These are phyloP conservation scores for Actenoides lindsayi DNA, from an alignment of 2,113 vertebrate genomes.

Conservation along the genomic window DNA sequence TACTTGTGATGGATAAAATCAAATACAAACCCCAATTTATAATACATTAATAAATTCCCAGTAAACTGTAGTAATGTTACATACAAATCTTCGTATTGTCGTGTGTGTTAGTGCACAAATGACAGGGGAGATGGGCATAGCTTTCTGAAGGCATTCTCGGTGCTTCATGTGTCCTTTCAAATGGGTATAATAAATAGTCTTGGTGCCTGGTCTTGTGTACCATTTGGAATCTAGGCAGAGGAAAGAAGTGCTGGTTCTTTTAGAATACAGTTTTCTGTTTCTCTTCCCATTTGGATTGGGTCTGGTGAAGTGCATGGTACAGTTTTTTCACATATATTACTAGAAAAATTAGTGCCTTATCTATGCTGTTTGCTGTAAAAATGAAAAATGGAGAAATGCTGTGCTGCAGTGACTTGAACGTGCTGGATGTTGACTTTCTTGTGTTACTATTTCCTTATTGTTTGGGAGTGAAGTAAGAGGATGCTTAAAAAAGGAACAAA, in stretches of 20 bases:
- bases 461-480: slow-evolving; percentile 24
- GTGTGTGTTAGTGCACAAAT: not conserved
- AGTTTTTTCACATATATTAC: not conserved
- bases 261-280: not conserved
- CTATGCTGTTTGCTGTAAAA: not conserved
- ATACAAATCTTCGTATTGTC: not conserved
- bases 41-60: not conserved
- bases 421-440: not conserved
- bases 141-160: not conserved
- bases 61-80: not conserved
- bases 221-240: not conserved
- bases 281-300: not conserved
- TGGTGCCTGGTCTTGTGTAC: not conserved
- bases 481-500: slow-evolving; percentile 52
- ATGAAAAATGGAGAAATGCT: not conserved
- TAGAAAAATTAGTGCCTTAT: not conserved
- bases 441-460: slow-evolving; percentile 11
- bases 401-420: not conserved
- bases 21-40: not conserved
- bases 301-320: not conserved
- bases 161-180: not conserved
- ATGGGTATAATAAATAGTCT: not conserved
- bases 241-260: not conserved
- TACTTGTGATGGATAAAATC: not conserved
- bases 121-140: not conserved